Base-by-base conservation (phyloP, 2,113 vertebrate genomes). In the Catharus minimus region DNA sequence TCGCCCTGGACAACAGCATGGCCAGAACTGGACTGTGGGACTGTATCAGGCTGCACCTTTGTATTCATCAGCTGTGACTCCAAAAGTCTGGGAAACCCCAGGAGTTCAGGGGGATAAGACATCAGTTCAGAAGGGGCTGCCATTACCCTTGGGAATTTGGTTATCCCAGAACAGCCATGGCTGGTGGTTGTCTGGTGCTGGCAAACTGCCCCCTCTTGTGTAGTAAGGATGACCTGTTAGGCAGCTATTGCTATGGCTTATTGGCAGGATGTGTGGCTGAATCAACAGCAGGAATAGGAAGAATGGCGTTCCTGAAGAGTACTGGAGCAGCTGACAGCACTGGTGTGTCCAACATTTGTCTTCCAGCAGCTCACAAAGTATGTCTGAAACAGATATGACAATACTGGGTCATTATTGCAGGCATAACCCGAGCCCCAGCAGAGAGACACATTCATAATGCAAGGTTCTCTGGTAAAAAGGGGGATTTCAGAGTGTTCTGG, bases 351-450 rank as follows among this genome's bases (percentile, higher is more conserved):
- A 91, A 58, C 71, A 85, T 79, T 94, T 93, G 81, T 74, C 77
- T 81, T 64, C 81, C 69, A 92, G 33, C 68, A 86, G 77, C 56
- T 90, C 73, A 66, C 36, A 55, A 90, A 89, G 19, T 53, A 66
- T 64, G 52, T 83, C 60, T 79, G 64, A 92, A 88, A 80, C 23
- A 82, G 76, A 77, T 77, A 86, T 50, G 56, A 84, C 71, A 79
- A 79, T 57, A 72, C 19, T 0, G 0, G 50, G 58, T 73, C 71
- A 68, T 85, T 86, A 83, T 32, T 83, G 28, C 43, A 36, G 36
- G 36, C 49, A 68, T 26, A 80, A 53, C 46, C 44, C 52, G 8
- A 71, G 39, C 19, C 23, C 12, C 36, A 64, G 50, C 1, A 55
- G 76, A 93, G 36, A 90, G 53, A 44, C 38, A 86, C 50, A 36